A percentile compares a stretch with the other conserved stretches of the same genome.
Evolutionary conservation across 1,140 invertebrate genomes (phyloP).

Genomic region (Atopsyche davidsoni): DNA sequence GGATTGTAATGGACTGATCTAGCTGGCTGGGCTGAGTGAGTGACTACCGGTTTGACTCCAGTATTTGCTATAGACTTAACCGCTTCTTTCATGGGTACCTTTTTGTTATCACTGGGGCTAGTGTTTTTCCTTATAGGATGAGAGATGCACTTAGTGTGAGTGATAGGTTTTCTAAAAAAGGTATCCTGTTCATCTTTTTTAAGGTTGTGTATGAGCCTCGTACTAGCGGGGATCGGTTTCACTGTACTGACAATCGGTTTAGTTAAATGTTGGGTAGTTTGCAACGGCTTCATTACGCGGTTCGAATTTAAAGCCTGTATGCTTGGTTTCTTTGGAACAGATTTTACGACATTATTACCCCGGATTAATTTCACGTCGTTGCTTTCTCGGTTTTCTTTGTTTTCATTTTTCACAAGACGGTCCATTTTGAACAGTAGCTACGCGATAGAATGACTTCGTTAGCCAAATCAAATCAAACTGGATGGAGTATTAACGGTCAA

Average conservation of each 20-base stretch:
- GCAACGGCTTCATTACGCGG: slow-evolving; percentile 3
- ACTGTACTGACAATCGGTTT: background rate
- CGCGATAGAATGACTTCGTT: no score
- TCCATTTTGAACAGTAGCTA: slow-evolving; percentile 12
- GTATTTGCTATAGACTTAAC: no score
- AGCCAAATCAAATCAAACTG: no score
- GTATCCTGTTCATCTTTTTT: no score
- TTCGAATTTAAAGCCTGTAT: background rate
- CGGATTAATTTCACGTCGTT: slow-evolving; percentile 7
- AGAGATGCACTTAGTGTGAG: no score
- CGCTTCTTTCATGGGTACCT: background rate
- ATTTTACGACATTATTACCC: slow-evolving; percentile 7
- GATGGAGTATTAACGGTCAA: no score
- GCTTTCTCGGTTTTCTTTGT: slow-evolving; percentile 16
- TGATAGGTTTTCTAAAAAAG: no score
- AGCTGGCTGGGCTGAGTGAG: no score
- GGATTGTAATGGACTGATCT: no score
- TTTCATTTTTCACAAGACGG: slow-evolving; percentile 7
- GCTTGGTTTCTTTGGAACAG: background rate
- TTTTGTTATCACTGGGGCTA: background rate
- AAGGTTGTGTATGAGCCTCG: background rate
- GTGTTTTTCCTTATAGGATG: background rate
- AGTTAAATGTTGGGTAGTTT: slow-evolving; percentile 1
- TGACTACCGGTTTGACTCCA: no score
- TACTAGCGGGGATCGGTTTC: background rate